Conservation (phyloP, 2,888 invertebrate genomes). For the Rhagonycha fulva region DNA sequence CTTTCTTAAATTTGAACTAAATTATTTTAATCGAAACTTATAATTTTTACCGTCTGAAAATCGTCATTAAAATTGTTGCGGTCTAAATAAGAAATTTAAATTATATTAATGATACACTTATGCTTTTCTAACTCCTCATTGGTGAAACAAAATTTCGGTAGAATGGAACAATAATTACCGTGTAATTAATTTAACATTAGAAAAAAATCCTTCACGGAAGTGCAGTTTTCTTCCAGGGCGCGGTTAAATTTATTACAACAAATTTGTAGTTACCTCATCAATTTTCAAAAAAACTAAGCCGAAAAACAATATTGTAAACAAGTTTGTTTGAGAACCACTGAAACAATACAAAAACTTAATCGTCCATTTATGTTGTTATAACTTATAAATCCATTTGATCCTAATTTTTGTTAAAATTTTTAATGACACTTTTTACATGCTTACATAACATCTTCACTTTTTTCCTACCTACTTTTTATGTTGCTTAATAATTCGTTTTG, state of each 20-base stretch:
- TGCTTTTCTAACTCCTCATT: not conserved
- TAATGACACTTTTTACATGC: not conserved
- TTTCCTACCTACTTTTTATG: not conserved
- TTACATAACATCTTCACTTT: not conserved
- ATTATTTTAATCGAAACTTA: not conserved
- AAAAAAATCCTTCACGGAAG: not conserved
- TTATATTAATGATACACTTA: not conserved
- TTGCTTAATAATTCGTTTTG: not conserved
- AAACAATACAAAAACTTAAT: not conserved
- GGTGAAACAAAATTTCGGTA: not conserved
- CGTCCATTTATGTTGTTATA: not conserved
- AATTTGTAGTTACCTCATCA: not conserved
- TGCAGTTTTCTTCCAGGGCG: not conserved
- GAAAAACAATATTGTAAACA: too few relatives aligned
- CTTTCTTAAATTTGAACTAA: not conserved
- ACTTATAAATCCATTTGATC: not conserved
- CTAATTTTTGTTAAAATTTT: not conserved
- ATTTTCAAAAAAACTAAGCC: too few relatives aligned
- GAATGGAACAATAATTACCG: not conserved
- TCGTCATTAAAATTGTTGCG: not conserved
- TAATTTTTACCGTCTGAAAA: not conserved
- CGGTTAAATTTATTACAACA: too few relatives aligned
- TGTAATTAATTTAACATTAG: not conserved
- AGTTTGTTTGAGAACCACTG: not conserved
- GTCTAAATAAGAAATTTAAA: not conserved